Evolutionary conservation across 2,797 vertebrate species (phyloP).

Genomic region (Parotocinclus haroldoi): DNA sequence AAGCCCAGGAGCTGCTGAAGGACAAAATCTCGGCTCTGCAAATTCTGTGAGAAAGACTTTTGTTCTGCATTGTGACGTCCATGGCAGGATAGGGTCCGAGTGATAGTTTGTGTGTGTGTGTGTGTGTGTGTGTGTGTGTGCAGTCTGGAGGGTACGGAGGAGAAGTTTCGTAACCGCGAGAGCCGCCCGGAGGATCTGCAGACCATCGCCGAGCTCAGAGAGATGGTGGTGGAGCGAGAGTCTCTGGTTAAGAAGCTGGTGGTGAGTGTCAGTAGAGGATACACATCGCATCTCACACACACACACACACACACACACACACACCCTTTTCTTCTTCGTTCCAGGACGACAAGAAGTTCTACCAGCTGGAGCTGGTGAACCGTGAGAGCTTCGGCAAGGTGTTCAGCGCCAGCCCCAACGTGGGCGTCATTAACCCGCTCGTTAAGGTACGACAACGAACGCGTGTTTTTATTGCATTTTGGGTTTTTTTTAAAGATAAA

Average conservation of each 20-base stretch:
- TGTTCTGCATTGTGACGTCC: too few species aligned
- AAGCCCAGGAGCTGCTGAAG: slow-evolving; percentile 94
- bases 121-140: neutral
- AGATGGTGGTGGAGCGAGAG: slow-evolving; percentile 91
- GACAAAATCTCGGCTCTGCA: slow-evolving; percentile 95
- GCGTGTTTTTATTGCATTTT: too few species aligned
- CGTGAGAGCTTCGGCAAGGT: slow-evolving; percentile 97
- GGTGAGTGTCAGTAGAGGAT: slow-evolving; percentile 70
- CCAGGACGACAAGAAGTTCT: slow-evolving; percentile 98
- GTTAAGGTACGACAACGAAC: slow-evolving; percentile 73
- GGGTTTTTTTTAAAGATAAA: too few species aligned
- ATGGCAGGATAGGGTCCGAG: too few species aligned
- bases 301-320: neutral
- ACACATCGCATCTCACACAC: neutral
- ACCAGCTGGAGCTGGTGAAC: slow-evolving; percentile 97
- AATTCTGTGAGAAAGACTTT: slow-evolving; percentile 59
- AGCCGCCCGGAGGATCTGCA: slow-evolving; percentile 92
- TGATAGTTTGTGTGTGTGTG: neutral
- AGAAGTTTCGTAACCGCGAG: slow-evolving; percentile 91
- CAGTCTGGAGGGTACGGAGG: slow-evolving; percentile 96
- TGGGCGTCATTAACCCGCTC: slow-evolving; percentile 95
- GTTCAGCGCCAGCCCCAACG: slow-evolving; percentile 94
- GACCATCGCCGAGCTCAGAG: slow-evolving; percentile 89
- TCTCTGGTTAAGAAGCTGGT: slow-evolving; percentile 96
- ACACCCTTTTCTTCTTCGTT: too few species aligned